phyloP scores from a whole-genome alignment of 2,797 vertebrate species.

The Xenopus petersii region DNA sequence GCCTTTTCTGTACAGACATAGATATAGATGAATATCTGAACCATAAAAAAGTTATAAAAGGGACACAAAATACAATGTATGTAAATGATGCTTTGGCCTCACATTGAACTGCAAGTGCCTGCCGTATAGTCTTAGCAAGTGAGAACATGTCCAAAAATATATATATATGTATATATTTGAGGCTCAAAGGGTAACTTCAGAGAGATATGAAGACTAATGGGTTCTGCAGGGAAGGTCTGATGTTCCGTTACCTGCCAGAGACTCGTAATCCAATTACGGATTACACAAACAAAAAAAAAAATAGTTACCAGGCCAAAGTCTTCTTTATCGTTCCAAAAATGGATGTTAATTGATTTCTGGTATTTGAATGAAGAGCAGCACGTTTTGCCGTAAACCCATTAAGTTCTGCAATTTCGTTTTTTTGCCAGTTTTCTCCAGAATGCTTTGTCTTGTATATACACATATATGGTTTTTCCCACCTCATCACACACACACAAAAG shows the following conservation, averaged over 20 bases:
- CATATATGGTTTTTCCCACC: conserved; percentile 4
- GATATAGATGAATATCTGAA: conserved; percentile 95
- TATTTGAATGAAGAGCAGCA: conserved; percentile 57
- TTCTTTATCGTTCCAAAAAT: conserved; percentile 53
- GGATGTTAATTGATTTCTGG: conserved; percentile 57
- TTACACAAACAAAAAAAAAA: neutral
- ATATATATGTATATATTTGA: conserved; percentile 49
- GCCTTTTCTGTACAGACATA: conserved; percentile 97
- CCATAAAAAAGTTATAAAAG: conserved; percentile 97
- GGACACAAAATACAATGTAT: conserved; percentile 90
- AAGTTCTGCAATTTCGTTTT: conserved; percentile 29
- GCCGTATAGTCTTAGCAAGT: conserved; percentile 69
- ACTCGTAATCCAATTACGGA: conserved; percentile 8
- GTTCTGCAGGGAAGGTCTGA: conserved; percentile 22
- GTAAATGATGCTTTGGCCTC: conserved; percentile 82
- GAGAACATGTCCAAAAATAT: conserved; percentile 63
- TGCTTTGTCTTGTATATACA: conserved; percentile 44
- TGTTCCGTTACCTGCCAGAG: conserved; percentile 9
- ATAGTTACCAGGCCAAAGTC: neutral
- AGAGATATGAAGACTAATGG: conserved; percentile 23
- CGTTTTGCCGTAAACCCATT: conserved; percentile 57
- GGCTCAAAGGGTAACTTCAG: conserved; percentile 22
- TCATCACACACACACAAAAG: conserved; percentile 13
- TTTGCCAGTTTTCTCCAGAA: conserved; percentile 66
- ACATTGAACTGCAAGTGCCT: conserved; percentile 91